Percentiles rank a stretch among this genome's conserved stretches.
Conservation (phyloP, 2,113 vertebrate genomes). For the Bufo gargarizans region DNA sequence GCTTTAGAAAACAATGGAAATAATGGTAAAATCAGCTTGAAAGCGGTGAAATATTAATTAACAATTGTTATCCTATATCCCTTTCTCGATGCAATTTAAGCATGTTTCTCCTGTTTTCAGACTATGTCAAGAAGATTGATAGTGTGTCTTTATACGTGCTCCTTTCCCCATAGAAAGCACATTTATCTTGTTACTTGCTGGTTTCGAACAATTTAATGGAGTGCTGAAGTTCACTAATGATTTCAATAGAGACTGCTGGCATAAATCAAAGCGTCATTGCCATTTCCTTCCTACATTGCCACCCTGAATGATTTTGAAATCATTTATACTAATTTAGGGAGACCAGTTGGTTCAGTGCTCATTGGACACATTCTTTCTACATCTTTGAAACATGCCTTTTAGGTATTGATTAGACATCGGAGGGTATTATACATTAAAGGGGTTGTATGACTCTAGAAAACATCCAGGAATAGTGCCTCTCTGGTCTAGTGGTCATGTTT, state of each 20-base stretch:
- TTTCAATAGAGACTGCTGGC: constrained; percentile 24
- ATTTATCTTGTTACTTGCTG: constrained; percentile 47
- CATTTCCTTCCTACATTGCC: not conserved
- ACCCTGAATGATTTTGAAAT: constrained; percentile 19
- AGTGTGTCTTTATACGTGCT: constrained; percentile 33
- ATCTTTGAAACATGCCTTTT: not conserved
- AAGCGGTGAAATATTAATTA: constrained; percentile 29
- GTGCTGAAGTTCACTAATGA: constrained; percentile 49
- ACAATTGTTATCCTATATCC: constrained; percentile 18
- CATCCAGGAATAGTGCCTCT: too few relatives aligned
- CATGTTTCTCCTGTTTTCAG: constrained; percentile 29
- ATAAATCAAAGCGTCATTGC: constrained; percentile 43
- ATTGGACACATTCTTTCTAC: not conserved
- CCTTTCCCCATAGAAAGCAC: constrained; percentile 22
- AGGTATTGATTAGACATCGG: not conserved
- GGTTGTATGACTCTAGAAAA: too few relatives aligned
- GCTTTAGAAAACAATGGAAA: not conserved
- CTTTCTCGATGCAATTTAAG: constrained; percentile 31
- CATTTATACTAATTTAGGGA: constrained; percentile 29
- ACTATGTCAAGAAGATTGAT: constrained; percentile 48
- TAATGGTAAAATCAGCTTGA: not conserved
- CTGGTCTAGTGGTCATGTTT: too few relatives aligned
- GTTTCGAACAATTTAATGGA: constrained; percentile 56
- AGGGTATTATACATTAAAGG: not conserved
- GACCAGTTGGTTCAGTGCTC: not conserved